Percentiles rank a stretch among this genome's conserved stretches.
phyloP scores from a whole-genome alignment of 2,797 vertebrate species.

The Enteromius viviparus region DNA sequence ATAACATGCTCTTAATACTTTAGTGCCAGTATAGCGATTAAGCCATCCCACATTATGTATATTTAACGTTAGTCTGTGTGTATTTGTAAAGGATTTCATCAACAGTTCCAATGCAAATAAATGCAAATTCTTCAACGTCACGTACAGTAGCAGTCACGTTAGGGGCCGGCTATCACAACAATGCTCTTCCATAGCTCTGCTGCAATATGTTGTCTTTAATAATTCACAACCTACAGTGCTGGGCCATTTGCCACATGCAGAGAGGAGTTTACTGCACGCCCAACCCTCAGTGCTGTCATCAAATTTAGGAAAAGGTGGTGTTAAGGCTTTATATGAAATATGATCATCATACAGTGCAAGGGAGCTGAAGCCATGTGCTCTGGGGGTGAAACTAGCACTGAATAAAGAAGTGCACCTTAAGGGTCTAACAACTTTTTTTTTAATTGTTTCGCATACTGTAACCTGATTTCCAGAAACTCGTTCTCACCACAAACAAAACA shows the following conservation, averaged over 20 bases:
- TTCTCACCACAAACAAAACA: neutral
- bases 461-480: neutral
- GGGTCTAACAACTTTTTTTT: neutral
- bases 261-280: constrained; percentile 40
- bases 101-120: neutral
- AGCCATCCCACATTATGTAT: neutral
- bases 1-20: constrained; percentile 6
- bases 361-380: neutral
- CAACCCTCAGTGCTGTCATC: neutral
- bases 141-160: neutral
- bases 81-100: neutral
- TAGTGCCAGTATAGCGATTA: neutral
- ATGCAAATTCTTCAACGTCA: neutral
- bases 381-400: neutral
- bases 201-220: constrained; percentile 76
- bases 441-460: neutral
- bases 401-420: neutral
- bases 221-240: constrained; percentile 73
- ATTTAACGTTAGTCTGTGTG: neutral
- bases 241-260: constrained; percentile 57
- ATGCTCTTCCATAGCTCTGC: constrained; percentile 61
- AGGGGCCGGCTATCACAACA: constrained; percentile 20
- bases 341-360: neutral
- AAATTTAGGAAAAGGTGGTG: neutral
- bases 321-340: constrained; percentile 19